Conservation (phyloP, 2,113 vertebrate species). For the Megalops atlanticus region DNA sequence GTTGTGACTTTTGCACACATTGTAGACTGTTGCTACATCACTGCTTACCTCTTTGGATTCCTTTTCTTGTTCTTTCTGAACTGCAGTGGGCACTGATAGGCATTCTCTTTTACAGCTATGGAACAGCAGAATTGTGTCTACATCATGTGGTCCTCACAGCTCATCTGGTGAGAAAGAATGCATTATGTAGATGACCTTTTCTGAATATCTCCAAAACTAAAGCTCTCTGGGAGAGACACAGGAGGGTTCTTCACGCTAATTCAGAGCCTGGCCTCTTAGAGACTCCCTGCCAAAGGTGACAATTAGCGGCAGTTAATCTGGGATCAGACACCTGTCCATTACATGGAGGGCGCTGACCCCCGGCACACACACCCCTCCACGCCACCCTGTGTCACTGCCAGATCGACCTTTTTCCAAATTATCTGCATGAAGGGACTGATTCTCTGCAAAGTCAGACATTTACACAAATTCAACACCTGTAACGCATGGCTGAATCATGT, state of each 20-base stretch:
- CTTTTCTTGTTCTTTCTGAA: not conserved
- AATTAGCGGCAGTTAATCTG: conserved; percentile 50
- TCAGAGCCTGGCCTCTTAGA: conserved; percentile 28
- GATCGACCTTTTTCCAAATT: not conserved
- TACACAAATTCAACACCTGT: not conserved
- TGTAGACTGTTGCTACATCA: too few relatives aligned
- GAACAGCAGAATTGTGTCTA: conserved; percentile 87
- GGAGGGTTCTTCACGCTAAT: not conserved
- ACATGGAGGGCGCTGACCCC: conserved; percentile 15
- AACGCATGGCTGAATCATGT: too few relatives aligned
- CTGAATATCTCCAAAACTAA: conserved; percentile 4
- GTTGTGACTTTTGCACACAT: too few relatives aligned
- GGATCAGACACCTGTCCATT: conserved; percentile 39
- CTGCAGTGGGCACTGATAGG: not conserved
- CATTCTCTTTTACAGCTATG: conserved; percentile 73
- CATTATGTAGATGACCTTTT: conserved; percentile 3
- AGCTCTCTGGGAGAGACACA: conserved; percentile 13
- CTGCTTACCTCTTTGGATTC: not conserved
- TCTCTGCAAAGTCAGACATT: not conserved
- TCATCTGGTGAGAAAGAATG: conserved; percentile 77
- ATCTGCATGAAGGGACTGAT: not conserved
- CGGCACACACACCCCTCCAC: not conserved
- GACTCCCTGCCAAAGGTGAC: conserved; percentile 53
- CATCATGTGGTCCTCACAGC: conserved; percentile 82
- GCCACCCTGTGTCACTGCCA: not conserved